A percentile compares a stretch with the other conserved stretches of the same genome.
Conservation (phyloP, 1,140 invertebrate genomes). For the Procambarus virginalis region DNA sequence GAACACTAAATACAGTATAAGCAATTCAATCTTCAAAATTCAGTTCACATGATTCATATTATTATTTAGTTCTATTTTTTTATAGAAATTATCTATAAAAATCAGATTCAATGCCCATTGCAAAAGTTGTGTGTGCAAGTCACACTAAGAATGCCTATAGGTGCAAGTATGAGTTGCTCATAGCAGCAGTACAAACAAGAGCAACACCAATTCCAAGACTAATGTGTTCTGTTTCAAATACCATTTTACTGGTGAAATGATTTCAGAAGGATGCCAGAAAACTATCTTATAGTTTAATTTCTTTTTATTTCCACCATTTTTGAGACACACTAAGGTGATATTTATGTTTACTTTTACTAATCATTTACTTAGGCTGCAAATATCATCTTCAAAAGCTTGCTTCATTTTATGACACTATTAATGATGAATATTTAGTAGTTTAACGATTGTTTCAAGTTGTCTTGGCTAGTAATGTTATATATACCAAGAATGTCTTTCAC, state of each 20-base stretch:
- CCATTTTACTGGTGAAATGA: no score
- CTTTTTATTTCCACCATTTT: no score
- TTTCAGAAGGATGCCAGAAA: no score
- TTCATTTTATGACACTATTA: not conserved
- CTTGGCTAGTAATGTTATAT: not conserved
- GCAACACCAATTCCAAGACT: no score
- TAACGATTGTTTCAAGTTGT: not conserved
- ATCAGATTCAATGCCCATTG: not conserved
- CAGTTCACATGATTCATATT: no score
- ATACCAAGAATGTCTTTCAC: not conserved
- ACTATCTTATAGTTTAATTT: no score
- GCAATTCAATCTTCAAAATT: no score
- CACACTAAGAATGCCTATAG: not conserved
- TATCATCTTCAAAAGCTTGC: not conserved
- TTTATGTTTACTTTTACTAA: no score
- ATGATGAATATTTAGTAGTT: not conserved
- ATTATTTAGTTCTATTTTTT: no score
- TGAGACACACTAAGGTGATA: no score
- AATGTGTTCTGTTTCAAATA: no score
- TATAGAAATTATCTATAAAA: not conserved
- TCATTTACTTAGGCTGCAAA: not conserved
- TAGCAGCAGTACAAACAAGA: not conserved
- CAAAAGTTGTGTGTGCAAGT: not conserved
- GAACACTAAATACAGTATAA: no score
- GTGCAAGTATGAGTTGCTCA: not conserved